Percentiles rank a stretch among this genome's conserved stretches.
phyloP scores from a whole-genome alignment of 1,140 invertebrate species.

The Drosophila hydei region DNA sequence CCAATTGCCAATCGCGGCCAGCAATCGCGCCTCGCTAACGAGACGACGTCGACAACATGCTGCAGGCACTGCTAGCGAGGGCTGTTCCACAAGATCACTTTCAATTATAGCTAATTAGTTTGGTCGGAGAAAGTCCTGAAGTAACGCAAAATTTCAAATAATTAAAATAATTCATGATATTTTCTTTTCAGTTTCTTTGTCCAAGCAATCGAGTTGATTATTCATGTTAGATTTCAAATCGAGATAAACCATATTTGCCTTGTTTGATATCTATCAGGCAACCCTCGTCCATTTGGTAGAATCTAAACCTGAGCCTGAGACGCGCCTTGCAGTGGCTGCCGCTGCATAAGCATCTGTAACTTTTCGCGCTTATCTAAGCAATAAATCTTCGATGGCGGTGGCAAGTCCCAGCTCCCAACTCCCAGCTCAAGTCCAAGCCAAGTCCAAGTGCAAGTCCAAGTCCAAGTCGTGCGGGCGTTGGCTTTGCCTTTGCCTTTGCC shows the following conservation, averaged over 20 bases:
- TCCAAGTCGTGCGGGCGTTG: slow-evolving; percentile 77
- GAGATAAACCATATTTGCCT: background rate
- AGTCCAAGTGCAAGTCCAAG: slow-evolving; percentile 35
- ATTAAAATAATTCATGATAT: background rate
- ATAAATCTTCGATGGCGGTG: slow-evolving; percentile 80
- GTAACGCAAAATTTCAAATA: background rate
- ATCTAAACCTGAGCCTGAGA: slow-evolving; percentile 53
- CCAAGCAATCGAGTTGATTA: background rate
- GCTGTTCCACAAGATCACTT: slow-evolving; percentile 22
- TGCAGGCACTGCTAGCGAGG: slow-evolving; percentile 65
- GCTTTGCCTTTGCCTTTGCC: slow-evolving; percentile 28
- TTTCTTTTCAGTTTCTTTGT: too few species aligned
- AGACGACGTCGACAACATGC: slow-evolving; percentile 78
- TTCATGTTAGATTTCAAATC: background rate
- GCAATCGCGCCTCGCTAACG: slow-evolving; percentile 76
- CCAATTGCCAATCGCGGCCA: slow-evolving; percentile 76
- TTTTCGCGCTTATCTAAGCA: slow-evolving; percentile 80
- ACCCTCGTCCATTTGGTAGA: slow-evolving; percentile 59
- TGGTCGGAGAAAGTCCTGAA: background rate
- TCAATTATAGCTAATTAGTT: slow-evolving; percentile 15
- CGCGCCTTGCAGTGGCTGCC: slow-evolving; percentile 70
- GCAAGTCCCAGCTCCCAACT: slow-evolving; percentile 62
- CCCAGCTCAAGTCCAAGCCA: slow-evolving; percentile 31
- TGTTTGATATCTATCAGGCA: slow-evolving; percentile 1
- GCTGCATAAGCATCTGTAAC: slow-evolving; percentile 81